Conservation (phyloP, 2,888 invertebrate species). For the Litoditis marina region DNA sequence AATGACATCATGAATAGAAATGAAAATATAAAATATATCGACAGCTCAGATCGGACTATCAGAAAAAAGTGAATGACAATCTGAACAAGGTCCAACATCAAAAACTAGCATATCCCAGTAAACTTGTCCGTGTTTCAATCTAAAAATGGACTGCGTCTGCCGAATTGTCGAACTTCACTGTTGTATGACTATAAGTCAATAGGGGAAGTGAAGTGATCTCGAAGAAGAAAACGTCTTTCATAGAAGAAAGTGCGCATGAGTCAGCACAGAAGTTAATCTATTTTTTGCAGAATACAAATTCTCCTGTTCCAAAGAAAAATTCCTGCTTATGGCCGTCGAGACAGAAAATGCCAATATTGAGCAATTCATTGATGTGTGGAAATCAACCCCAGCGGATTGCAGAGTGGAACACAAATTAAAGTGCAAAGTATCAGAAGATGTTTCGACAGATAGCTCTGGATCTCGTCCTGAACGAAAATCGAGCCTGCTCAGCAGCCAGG, state of each 20-base stretch:
- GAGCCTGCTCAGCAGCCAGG: conserved; percentile 21
- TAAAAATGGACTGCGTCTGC: too few species aligned
- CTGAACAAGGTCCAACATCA: too few species aligned
- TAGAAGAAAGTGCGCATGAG: background rate
- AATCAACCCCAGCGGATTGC: conserved; percentile 19
- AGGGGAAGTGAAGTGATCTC: too few species aligned
- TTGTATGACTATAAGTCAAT: too few species aligned
- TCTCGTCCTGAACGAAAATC: conserved; percentile 26
- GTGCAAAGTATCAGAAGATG: conserved; percentile 34
- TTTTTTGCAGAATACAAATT: conserved; percentile 43
- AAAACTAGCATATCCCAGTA: too few species aligned
- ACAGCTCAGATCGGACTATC: too few species aligned
- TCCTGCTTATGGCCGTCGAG: conserved; percentile 46
- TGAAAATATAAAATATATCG: too few species aligned
- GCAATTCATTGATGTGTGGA: conserved; percentile 40
- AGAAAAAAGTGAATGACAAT: too few species aligned
- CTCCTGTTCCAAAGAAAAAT: conserved; percentile 47
- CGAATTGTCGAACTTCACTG: too few species aligned
- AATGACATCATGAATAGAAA: too few species aligned
- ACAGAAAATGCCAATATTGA: conserved; percentile 36
- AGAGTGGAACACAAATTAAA: conserved; percentile 44
- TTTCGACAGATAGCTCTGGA: conserved; percentile 23
- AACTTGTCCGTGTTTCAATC: too few species aligned
- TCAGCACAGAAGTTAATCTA: too few species aligned
- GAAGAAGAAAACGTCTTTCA: background rate